A percentile compares a stretch with the other conserved stretches of the same genome.
These are phyloP conservation scores for Sebastes alutus DNA, from an alignment of 2,797 vertebrate genomes.

Conservation along the genomic window DNA sequence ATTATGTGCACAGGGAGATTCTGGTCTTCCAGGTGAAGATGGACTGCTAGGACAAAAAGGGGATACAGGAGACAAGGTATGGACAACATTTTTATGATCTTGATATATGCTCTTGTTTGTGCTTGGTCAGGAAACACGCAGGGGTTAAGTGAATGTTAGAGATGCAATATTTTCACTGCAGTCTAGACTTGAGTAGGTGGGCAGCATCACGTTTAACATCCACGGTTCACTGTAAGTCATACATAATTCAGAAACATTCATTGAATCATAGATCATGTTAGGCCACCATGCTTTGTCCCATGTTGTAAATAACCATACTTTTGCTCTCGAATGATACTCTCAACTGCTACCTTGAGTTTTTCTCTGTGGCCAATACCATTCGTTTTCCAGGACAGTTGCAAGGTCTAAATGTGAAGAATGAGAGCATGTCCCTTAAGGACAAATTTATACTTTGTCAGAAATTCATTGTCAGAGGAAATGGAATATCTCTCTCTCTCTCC, in stretches of 20 bases:
- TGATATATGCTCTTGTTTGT: neutral
- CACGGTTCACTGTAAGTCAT: neutral
- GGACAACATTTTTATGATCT: neutral
- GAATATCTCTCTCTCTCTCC: neutral
- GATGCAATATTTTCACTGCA: neutral
- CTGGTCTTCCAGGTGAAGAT: slow-evolving; percentile 80
- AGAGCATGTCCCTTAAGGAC: neutral
- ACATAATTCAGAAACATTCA: slow-evolving; percentile 6
- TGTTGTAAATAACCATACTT: slow-evolving; percentile 12
- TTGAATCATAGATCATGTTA: neutral
- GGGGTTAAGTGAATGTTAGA: neutral
- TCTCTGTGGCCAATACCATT: neutral
- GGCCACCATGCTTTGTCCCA: neutral
- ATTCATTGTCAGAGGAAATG: slow-evolving; percentile 17
- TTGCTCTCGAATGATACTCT: neutral
- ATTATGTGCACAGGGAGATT: slow-evolving; percentile 83
- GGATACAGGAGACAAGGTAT: slow-evolving; percentile 87
- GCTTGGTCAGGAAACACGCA: neutral
- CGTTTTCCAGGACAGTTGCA: slow-evolving; percentile 19
- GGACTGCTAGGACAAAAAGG: slow-evolving; percentile 87
- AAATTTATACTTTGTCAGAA: slow-evolving; percentile 33
- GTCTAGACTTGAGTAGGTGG: neutral
- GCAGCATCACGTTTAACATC: neutral
- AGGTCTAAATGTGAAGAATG: slow-evolving; percentile 30
- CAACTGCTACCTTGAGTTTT: neutral